A percentile compares a stretch with the other conserved stretches of the same genome.
These are phyloP conservation scores for Numida meleagris DNA, from an alignment of 2,113 vertebrate species.

Conservation along the genomic window DNA sequence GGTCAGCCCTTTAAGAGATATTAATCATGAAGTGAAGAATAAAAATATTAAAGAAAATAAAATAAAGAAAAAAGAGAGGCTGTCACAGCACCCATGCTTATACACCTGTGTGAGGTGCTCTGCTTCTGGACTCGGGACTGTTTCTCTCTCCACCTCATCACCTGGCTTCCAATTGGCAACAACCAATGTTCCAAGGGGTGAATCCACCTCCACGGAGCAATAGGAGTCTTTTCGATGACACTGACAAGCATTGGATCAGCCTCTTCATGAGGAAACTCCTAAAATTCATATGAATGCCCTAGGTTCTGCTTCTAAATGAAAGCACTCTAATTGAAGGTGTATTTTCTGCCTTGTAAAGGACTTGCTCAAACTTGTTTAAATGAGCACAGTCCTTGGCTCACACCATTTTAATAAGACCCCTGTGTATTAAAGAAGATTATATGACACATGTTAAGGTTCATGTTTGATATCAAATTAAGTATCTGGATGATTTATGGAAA, in stretches of 20 bases:
- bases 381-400: constrained; percentile 74
- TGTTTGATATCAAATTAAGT: constrained; percentile 82
- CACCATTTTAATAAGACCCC: constrained; percentile 78
- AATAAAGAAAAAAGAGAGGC: not conserved
- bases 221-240: not conserved
- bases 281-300: not conserved
- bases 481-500: constrained; percentile 78
- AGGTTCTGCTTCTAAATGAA: not conserved
- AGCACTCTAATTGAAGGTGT: not conserved
- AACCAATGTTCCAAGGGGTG: not conserved
- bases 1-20: not conserved
- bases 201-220: not conserved
- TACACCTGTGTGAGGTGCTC: not conserved
- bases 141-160: not conserved
- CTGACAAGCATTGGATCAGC: not conserved
- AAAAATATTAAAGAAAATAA: no score
- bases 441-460: constrained; percentile 78
- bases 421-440: constrained; percentile 79
- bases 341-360: constrained; percentile 60
- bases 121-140: not conserved
- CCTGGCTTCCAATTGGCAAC: not conserved
- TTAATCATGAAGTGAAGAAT: not conserved
- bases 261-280: not conserved
- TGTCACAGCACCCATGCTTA: not conserved
- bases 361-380: constrained; percentile 70